phyloP scores from a whole-genome alignment of 2,113 vertebrate species.

The Recurvirostra avosetta region DNA sequence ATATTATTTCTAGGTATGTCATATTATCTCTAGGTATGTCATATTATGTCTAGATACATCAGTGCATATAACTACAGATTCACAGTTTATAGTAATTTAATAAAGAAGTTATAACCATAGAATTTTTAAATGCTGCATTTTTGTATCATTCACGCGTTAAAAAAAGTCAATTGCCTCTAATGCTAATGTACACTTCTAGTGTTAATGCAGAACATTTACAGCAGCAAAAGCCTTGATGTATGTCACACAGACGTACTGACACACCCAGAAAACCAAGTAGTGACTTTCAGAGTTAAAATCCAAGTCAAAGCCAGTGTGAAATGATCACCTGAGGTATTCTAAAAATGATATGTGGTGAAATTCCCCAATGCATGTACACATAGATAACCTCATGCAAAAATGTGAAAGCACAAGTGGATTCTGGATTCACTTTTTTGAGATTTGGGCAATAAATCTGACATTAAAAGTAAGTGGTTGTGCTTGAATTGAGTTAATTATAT shows the following conservation, averaged over 20 bases:
- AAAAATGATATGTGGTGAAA: neutral
- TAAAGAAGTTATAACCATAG: neutral
- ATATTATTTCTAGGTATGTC: neutral
- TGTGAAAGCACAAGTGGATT: neutral
- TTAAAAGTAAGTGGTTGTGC: neutral
- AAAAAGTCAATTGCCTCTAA: neutral
- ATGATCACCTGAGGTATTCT: neutral
- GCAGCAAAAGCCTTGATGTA: neutral
- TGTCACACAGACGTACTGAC: neutral
- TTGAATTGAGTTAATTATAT: neutral
- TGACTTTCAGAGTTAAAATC: neutral
- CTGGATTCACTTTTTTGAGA: neutral
- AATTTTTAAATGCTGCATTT: neutral
- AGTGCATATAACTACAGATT: neutral
- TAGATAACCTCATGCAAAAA: neutral
- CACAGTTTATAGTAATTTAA: neutral
- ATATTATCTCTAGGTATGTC: neutral
- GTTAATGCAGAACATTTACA: neutral
- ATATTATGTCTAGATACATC: neutral
- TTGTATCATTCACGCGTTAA: neutral
- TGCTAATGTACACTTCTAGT: neutral
- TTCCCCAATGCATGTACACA: neutral
- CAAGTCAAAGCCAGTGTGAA: neutral
- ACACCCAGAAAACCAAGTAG: neutral
- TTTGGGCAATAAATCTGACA: neutral